Percentiles rank a stretch among this genome's conserved stretches.
phyloP scores from a whole-genome alignment of 2,888 invertebrate genomes.

The Sphaerophoria taeniata region DNA sequence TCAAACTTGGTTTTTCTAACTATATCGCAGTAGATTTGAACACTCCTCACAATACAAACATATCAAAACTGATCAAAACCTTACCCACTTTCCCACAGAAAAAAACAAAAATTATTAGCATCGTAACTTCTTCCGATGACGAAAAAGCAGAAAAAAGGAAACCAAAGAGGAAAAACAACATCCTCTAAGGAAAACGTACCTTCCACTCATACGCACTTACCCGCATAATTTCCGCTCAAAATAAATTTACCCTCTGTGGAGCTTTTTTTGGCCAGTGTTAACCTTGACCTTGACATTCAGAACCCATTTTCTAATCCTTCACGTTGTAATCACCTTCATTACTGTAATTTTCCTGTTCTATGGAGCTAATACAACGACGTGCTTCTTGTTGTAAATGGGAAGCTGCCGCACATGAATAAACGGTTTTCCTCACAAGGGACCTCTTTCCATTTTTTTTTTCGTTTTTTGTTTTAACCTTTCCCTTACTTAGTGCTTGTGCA shows the following conservation, averaged over 20 bases:
- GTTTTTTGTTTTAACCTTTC: background rate
- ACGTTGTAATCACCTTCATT: conserved; percentile 20
- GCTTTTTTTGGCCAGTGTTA: conserved; percentile 1
- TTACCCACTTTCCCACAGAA: too few species aligned
- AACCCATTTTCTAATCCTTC: conserved; percentile 18
- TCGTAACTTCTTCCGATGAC: too few species aligned
- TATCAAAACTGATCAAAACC: too few species aligned
- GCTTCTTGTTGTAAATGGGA: conserved; percentile 10
- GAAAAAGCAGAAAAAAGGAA: too few species aligned
- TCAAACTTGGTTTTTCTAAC: too few species aligned
- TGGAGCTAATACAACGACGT: conserved; percentile 1
- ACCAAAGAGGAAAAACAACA: too few species aligned
- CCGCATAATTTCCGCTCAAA: background rate
- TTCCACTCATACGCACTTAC: background rate
- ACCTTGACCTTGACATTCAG: conserved; percentile 63
- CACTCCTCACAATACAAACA: too few species aligned
- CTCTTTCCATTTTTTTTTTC: conserved; percentile 1
- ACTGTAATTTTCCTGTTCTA: conserved; percentile 38
- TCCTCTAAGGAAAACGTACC: background rate
- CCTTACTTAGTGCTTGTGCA: conserved; percentile 36
- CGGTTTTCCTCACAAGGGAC: conserved; percentile 3
- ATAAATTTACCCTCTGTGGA: background rate
- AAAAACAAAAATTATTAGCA: too few species aligned
- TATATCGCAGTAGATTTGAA: too few species aligned
- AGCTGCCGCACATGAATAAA: conserved; percentile 36